A percentile compares a stretch with the other conserved stretches of the same genome.
These are phyloP conservation scores for Ascaphus truei DNA, from an alignment of 2,113 vertebrate genomes.

Conservation along the genomic window DNA sequence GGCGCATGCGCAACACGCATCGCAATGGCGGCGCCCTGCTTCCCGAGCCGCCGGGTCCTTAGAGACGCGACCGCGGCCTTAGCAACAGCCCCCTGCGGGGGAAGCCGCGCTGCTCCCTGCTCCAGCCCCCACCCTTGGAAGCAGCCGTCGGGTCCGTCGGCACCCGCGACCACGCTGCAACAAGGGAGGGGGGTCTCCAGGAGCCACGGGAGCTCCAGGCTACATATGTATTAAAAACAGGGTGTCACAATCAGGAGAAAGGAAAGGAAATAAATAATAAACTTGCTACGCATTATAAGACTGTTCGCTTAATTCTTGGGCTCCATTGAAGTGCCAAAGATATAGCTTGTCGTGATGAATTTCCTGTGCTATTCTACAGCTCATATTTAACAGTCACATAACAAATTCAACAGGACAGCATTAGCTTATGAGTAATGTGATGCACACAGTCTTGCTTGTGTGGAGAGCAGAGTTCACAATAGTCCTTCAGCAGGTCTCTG, in stretches of 20 bases:
- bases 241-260: background rate
- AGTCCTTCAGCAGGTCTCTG: background rate
- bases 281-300: background rate
- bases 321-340: constrained; percentile 1
- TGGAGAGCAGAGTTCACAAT: background rate
- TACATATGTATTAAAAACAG: too few species aligned
- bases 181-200: too few species aligned
- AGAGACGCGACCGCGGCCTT: too few species aligned
- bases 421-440: background rate
- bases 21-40: too few species aligned
- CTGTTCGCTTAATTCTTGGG: constrained; percentile 2
- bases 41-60: too few species aligned
- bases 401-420: constrained; percentile 17
- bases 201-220: too few species aligned
- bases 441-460: background rate
- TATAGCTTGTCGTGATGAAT: constrained; percentile 6
- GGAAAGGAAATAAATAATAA: constrained; percentile 7
- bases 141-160: too few species aligned
- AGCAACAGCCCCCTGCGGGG: too few species aligned
- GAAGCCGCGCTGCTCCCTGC: too few species aligned
- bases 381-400: constrained; percentile 3
- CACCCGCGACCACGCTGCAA: too few species aligned
- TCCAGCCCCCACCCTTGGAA: too few species aligned
- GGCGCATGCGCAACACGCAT: too few species aligned
- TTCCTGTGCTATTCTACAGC: constrained; percentile 4